Evolutionary conservation across 1,140 invertebrate species (phyloP).

Genomic region (Venturia canescens): DNA sequence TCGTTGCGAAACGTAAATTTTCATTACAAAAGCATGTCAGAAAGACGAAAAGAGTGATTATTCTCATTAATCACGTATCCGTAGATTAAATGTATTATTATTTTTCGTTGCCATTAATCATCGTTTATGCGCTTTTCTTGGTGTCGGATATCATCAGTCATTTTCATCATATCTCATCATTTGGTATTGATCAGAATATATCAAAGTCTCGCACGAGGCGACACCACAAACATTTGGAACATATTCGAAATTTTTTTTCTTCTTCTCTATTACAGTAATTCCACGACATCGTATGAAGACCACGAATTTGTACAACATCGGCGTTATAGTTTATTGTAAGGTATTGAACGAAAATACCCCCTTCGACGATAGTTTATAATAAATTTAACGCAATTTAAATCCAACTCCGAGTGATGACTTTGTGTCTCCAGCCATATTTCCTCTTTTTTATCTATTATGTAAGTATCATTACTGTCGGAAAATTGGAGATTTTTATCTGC

Average conservation of each 20-base stretch:
- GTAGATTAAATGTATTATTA: constrained; percentile 16
- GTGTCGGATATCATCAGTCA: constrained; percentile 31
- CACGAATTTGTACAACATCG: constrained; percentile 56
- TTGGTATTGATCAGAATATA: constrained; percentile 45
- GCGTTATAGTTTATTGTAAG: constrained; percentile 70
- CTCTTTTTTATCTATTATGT: constrained; percentile 25
- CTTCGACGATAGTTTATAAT: constrained; percentile 62
- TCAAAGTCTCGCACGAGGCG: constrained; percentile 8
- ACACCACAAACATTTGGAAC: constrained; percentile 47
- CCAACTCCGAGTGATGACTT: neutral
- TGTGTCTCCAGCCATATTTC: constrained; percentile 15
- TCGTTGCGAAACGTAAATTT: neutral
- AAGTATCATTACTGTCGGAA: constrained; percentile 22
- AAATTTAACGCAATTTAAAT: constrained; percentile 66
- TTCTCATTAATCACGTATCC: constrained; percentile 10
- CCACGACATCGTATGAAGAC: constrained; percentile 61
- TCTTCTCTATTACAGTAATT: constrained; percentile 71
- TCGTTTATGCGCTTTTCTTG: constrained; percentile 33
- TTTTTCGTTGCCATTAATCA: neutral
- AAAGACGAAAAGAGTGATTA: neutral
- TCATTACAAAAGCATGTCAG: constrained; percentile 30
- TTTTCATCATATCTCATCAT: constrained; percentile 45
- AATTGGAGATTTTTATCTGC: constrained; percentile 20
- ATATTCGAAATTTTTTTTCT: constrained; percentile 44
- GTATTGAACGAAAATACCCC: constrained; percentile 52